Evolutionary conservation across 2,113 vertebrate genomes (phyloP).

Genomic region (Corythoichthys haematopterus): DNA sequence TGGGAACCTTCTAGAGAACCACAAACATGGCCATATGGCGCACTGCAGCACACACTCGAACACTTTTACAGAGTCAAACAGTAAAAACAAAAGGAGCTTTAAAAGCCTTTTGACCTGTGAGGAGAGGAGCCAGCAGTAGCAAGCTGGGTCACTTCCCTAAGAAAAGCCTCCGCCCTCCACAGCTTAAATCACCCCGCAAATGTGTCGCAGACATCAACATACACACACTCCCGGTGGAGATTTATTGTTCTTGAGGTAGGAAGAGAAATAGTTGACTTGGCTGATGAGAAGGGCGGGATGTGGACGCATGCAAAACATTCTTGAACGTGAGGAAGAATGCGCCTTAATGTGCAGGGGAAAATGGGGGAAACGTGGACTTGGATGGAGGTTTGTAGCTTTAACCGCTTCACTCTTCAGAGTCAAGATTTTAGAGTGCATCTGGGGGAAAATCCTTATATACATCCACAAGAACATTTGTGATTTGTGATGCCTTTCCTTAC

Average conservation of each 20-base stretch:
- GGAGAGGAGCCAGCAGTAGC: constrained; percentile 22
- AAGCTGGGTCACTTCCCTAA: constrained; percentile 43
- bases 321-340: constrained; percentile 5
- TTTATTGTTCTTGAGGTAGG: constrained; percentile 51
- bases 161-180: constrained; percentile 41
- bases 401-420: neutral
- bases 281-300: constrained; percentile 32
- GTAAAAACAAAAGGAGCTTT: constrained; percentile 51
- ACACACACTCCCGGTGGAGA: constrained; percentile 40
- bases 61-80: constrained; percentile 30
- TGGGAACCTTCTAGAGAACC: neutral
- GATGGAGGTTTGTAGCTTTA: neutral
- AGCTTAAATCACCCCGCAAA: constrained; percentile 46
- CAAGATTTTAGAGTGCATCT: neutral
- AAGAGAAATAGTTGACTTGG: constrained; percentile 47
- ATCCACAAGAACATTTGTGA: neutral
- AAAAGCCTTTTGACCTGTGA: constrained; percentile 40
- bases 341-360: neutral
- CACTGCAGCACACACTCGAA: constrained; percentile 15
- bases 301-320: constrained; percentile 34
- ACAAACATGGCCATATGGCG: constrained; percentile 21
- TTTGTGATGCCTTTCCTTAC: neutral
- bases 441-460: neutral
- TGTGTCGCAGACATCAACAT: constrained; percentile 34
- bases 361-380: neutral